Percentiles rank a stretch among this genome's conserved stretches.
These are phyloP conservation scores for Peromyscus maniculatus DNA, from an alignment of 2,113 vertebrate species.

Conservation along the genomic window DNA sequence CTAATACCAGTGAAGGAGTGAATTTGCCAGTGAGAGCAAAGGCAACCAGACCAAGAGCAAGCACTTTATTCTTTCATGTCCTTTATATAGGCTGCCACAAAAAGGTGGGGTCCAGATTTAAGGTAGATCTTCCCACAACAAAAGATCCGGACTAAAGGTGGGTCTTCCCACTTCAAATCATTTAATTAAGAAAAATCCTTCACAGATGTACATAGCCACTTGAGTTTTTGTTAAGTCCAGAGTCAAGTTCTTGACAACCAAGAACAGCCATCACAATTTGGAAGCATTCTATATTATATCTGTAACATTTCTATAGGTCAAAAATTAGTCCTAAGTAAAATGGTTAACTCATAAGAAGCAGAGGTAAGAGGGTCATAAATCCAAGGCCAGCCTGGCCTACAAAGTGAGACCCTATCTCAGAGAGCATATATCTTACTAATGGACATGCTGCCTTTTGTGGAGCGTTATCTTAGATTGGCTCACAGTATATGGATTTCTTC, in stretches of 20 bases:
- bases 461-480: background rate
- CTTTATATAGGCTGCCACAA: background rate
- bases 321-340: background rate
- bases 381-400: background rate
- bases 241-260: background rate
- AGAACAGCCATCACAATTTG: background rate
- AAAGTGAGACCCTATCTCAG: background rate
- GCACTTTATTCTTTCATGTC: background rate
- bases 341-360: too few species aligned
- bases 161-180: background rate
- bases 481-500: background rate
- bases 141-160: background rate
- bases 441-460: background rate
- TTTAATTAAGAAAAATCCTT: background rate
- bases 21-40: background rate
- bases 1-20: background rate
- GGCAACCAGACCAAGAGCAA: background rate
- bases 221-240: background rate
- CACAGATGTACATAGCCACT: background rate
- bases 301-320: slow-evolving; percentile 8
- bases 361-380: background rate
- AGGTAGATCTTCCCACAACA: background rate
- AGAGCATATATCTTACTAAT: background rate
- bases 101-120: background rate
- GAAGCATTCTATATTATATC: background rate